Conservation (phyloP, 1,140 invertebrate species). For the Pseudomyrmex dendroicus region DNA sequence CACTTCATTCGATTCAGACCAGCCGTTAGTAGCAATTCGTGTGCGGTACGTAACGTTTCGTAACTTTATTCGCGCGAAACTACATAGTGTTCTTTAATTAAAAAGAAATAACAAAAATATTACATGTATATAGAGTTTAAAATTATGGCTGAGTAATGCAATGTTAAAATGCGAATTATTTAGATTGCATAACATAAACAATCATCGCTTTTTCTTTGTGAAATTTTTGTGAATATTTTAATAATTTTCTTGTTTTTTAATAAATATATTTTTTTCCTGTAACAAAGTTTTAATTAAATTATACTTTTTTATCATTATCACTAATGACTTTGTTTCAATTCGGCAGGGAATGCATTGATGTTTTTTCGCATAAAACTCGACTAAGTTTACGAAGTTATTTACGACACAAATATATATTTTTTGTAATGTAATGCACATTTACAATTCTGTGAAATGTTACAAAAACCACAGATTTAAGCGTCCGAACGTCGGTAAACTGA, state of each 20-base stretch:
- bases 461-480: neutral
- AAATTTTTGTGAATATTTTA: too few relatives aligned
- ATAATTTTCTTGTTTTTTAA: too few relatives aligned
- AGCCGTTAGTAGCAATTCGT: constrained; percentile 12
- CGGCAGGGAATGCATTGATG: too few relatives aligned
- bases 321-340: too few relatives aligned
- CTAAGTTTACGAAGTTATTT: neutral
- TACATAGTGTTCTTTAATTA: neutral
- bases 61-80: neutral
- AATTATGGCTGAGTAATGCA: neutral
- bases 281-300: too few relatives aligned
- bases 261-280: too few relatives aligned
- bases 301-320: too few relatives aligned
- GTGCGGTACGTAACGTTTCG: neutral
- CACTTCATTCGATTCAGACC: neutral
- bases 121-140: neutral
- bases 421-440: neutral
- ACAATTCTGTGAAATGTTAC: neutral
- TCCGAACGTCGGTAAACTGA: too few relatives aligned
- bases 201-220: too few relatives aligned
- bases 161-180: too few relatives aligned
- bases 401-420: neutral
- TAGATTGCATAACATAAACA: too few relatives aligned
- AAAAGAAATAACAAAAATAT: neutral
- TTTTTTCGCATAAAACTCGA: too few relatives aligned